These are phyloP conservation scores for Phyllostomus hastatus DNA, from an alignment of 2,113 vertebrate genomes.

Conservation along the genomic window DNA sequence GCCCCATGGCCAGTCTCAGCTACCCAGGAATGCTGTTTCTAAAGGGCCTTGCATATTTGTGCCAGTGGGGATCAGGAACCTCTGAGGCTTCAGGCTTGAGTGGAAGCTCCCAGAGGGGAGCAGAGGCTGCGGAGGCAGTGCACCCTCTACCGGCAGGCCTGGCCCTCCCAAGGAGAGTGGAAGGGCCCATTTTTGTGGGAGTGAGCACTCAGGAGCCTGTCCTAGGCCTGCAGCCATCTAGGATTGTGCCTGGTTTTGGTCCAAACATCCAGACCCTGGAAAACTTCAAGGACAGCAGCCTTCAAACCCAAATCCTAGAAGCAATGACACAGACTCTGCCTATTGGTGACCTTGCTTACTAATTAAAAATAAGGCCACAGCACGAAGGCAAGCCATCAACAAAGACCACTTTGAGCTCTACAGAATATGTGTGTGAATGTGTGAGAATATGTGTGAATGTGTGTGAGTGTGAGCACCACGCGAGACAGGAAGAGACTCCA, in stretches of 20 bases:
- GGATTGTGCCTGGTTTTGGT: not conserved
- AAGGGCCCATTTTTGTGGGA: not conserved
- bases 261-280: not conserved
- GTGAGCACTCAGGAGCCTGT: not conserved
- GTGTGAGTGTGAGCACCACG: not conserved
- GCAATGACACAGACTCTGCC: not conserved
- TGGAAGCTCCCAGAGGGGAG: not conserved
- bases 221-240: not conserved
- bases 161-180: not conserved
- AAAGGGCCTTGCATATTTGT: not conserved
- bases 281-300: not conserved
- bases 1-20: not conserved
- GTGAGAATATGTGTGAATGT: not conserved
- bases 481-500: not conserved
- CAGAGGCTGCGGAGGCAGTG: not conserved
- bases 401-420: not conserved
- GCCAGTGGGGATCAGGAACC: not conserved
- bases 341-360: not conserved
- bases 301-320: not conserved
- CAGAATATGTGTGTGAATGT: not conserved
- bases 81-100: not conserved
- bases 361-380: not conserved
- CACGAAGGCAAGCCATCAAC: not conserved
- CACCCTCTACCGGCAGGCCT: slow-evolving; percentile 48
- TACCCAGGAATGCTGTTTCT: not conserved